phyloP scores from a whole-genome alignment of 92 coral and sea anemone genomes.

The Bergia puertoricense region DNA sequence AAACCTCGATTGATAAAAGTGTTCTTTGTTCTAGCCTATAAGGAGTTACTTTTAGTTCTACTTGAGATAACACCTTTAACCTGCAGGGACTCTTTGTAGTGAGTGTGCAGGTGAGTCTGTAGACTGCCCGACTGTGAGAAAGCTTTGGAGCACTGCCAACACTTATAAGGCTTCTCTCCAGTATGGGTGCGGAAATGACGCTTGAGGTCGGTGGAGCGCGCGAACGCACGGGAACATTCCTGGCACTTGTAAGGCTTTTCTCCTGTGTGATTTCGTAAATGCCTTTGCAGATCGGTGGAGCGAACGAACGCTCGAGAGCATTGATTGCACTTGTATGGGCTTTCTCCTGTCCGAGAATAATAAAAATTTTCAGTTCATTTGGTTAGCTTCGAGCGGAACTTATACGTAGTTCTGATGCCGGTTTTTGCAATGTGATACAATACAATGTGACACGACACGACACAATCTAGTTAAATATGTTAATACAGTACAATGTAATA shows the following conservation, averaged over 20 bases:
- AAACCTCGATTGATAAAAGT: not conserved
- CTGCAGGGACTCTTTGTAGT: slow-evolving; percentile 90
- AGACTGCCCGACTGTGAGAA: slow-evolving; percentile 97
- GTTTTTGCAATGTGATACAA: not conserved
- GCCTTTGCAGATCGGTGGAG: slow-evolving; percentile 98
- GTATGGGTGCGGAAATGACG: slow-evolving; percentile 98
- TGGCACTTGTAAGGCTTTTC: slow-evolving; percentile 96
- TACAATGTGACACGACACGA: not conserved
- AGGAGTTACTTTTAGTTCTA: not conserved
- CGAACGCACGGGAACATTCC: slow-evolving; percentile 96
- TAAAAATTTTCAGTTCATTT: not conserved
- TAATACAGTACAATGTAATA: not conserved
- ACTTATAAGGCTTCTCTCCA: slow-evolving; percentile 97
- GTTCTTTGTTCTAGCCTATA: not conserved
- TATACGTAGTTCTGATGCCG: not conserved
- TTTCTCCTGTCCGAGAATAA: slow-evolving; percentile 74
- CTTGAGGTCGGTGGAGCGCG: slow-evolving; percentile 98
- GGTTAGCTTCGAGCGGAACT: not conserved
- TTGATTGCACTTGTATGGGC: slow-evolving; percentile 99
- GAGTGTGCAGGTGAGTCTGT: slow-evolving; percentile 95
- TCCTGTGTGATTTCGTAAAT: slow-evolving; percentile 96
- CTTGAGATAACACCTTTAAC: slow-evolving; percentile 81
- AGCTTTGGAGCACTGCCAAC: slow-evolving; percentile 99
- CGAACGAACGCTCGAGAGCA: slow-evolving; percentile 99
- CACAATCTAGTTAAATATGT: not conserved